phyloP scores from a whole-genome alignment of 2,888 invertebrate species.

The Sinohyriopsis cumingii region DNA sequence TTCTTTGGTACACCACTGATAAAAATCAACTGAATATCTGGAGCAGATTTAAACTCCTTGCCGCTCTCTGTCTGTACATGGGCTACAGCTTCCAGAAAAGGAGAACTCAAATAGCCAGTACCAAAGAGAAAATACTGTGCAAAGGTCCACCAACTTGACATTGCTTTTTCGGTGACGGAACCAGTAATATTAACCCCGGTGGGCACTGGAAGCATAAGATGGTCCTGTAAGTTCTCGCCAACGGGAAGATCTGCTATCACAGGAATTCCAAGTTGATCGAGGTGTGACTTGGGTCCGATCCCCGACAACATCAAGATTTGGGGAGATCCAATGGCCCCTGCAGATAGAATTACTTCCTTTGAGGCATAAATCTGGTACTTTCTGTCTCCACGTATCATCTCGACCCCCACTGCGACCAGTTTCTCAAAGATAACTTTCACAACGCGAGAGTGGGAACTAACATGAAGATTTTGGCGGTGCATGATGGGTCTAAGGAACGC shows the following conservation, averaged over 20 bases:
- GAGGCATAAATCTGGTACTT: conserved; percentile 41
- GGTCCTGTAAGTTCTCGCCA: conserved; percentile 63
- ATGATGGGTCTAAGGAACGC: conserved; percentile 22
- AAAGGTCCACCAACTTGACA: too few species aligned
- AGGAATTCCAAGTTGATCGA: conserved; percentile 62
- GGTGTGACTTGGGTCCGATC: conserved; percentile 66
- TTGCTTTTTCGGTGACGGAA: conserved; percentile 2
- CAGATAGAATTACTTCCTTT: conserved; percentile 65
- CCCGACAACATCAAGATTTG: conserved; percentile 69
- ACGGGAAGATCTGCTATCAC: conserved; percentile 65
- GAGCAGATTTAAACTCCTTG: conserved; percentile 5
- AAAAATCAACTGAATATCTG: conserved; percentile 19
- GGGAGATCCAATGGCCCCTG: conserved; percentile 69
- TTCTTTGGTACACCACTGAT: background rate
- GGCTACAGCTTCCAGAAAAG: conserved; percentile 1
- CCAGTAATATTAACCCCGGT: conserved; percentile 5
- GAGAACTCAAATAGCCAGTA: background rate
- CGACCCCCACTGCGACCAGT: conserved; percentile 52
- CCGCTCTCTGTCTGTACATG: conserved; percentile 8
- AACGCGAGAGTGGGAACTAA: conserved; percentile 31
- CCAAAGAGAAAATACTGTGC: too few species aligned
- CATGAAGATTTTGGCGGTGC: conserved; percentile 26
- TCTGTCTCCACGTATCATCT: conserved; percentile 42
- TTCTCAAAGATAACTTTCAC: conserved; percentile 53
- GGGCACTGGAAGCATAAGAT: conserved; percentile 24